phyloP scores from a whole-genome alignment of 2,797 vertebrate genomes.

The Pipistrellus pygmaeus region DNA sequence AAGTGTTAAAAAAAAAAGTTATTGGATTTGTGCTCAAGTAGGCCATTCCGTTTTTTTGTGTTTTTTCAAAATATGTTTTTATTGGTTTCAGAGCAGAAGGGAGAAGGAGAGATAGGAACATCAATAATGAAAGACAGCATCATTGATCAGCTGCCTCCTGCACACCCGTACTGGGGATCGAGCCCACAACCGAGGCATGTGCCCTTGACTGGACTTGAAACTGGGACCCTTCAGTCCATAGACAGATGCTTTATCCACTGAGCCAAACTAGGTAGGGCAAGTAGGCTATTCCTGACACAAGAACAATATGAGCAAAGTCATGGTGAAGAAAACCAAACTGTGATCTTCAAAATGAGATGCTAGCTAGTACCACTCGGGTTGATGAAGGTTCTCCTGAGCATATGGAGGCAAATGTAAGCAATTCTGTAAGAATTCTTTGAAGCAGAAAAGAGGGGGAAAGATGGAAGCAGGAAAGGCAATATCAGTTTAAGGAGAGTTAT shows the following conservation, averaged over 20 bases:
- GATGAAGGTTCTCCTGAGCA: background rate
- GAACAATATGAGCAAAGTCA: background rate
- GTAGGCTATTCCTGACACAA: background rate
- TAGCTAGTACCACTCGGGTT: background rate
- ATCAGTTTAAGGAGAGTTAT: background rate
- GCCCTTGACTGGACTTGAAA: no score
- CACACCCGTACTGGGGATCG: no score
- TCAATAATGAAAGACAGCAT: no score
- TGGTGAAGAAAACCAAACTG: background rate
- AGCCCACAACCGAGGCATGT: no score
- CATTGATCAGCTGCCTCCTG: no score
- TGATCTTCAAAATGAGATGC: background rate
- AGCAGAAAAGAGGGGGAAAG: background rate
- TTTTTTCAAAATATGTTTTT: no score
- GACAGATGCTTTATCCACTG: no score
- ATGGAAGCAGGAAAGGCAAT: background rate
- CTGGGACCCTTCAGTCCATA: no score
- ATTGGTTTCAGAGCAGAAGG: no score
- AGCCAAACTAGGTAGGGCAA: background rate
- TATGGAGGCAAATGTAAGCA: background rate
- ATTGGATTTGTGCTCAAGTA: background rate
- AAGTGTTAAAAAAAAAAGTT: background rate
- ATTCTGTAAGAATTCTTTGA: background rate
- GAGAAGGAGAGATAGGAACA: no score
- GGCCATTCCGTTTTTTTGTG: background rate